A percentile compares a stretch with the other conserved stretches of the same genome.
phyloP scores from a whole-genome alignment of 1,140 invertebrate species.

The Cherax quadricarinatus region DNA sequence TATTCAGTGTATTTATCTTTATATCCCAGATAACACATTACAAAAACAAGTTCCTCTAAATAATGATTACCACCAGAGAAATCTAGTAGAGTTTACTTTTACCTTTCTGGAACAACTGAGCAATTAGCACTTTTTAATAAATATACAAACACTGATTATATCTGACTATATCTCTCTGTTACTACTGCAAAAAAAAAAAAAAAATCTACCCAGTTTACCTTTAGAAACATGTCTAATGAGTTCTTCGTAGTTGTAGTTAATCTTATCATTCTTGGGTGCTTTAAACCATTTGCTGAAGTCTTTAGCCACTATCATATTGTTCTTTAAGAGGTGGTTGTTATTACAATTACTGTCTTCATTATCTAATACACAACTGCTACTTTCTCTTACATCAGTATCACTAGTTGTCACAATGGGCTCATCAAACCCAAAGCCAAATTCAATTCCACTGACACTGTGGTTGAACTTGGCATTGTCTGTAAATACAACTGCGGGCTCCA shows the following conservation, averaged over 20 bases:
- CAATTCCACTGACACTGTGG: conserved; percentile 57
- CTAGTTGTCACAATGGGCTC: conserved; percentile 55
- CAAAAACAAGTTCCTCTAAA: too few relatives aligned
- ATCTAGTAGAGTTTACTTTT: too few relatives aligned
- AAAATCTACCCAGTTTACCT: conserved; percentile 30
- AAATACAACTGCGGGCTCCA: conserved; percentile 67
- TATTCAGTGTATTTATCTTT: too few relatives aligned
- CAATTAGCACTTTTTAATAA: too few relatives aligned
- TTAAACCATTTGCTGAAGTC: conserved; percentile 65
- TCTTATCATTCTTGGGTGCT: conserved; percentile 64
- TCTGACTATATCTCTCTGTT: too few relatives aligned
- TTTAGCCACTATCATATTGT: conserved; percentile 34
- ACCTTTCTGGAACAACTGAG: too few relatives aligned
- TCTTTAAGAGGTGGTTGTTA: conserved; percentile 51
- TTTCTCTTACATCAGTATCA: conserved; percentile 44
- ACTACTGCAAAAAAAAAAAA: background rate
- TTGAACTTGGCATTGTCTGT: conserved; percentile 69
- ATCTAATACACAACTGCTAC: conserved; percentile 6
- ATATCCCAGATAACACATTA: too few relatives aligned
- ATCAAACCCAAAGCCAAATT: conserved; percentile 68
- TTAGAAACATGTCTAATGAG: conserved; percentile 68
- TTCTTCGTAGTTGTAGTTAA: conserved; percentile 68
- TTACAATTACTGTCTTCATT: conserved; percentile 41
- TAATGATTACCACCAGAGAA: too few relatives aligned
- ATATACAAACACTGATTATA: too few relatives aligned